Evolutionary conservation across 2,797 vertebrate genomes (phyloP), one percentile per base, ranked within the genome.

Genomic region (Australoheros facetus): DNA sequence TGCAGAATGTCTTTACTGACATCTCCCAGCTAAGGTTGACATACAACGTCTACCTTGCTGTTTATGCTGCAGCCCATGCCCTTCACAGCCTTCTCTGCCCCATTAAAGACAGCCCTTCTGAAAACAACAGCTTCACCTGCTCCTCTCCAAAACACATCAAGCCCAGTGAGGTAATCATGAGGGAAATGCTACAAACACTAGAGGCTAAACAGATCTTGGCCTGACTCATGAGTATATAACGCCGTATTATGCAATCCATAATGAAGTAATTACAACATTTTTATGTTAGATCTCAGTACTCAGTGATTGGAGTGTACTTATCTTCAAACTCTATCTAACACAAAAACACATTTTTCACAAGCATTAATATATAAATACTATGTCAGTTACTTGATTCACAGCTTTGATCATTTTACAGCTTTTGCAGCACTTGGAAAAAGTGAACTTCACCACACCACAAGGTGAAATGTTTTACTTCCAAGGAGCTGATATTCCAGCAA

Each of bases 21-120:
- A 91, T 89, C 19, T 92, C 93, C 53, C 91, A 94, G 69, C 78
- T 95, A 14, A 89, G 93, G 58, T 89, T 93, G 51, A 84, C 93
- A 11, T 94, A 96, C 75, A 96, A 94, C 37, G 88, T 95, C 7
- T 96, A 96, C 78, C 86, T 95, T 30, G 94, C 95, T 72, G 94
- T 94, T 83, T 95, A 96, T 77, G 94, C 93, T 30, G 93, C 87
- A 55, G 95, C 95, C 7, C 88, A 96, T 55, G 92, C 94, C n/a
- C 26, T 26, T 26, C 26, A 26, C 26, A 26, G 26, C 26, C 26
- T 26, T 26, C 26, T 26, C 26, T 26, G 26, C 26, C 26, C 26
- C 26, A 26, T 26, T 26, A 19, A 26, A 26, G 26, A 26, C 26
- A 26, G 26, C 26, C 26, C 26, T 26, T 26, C 26, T 26, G 26